Evolutionary conservation across 2,888 invertebrate genomes (phyloP).

Genomic region (Macrophya alboannulata): DNA sequence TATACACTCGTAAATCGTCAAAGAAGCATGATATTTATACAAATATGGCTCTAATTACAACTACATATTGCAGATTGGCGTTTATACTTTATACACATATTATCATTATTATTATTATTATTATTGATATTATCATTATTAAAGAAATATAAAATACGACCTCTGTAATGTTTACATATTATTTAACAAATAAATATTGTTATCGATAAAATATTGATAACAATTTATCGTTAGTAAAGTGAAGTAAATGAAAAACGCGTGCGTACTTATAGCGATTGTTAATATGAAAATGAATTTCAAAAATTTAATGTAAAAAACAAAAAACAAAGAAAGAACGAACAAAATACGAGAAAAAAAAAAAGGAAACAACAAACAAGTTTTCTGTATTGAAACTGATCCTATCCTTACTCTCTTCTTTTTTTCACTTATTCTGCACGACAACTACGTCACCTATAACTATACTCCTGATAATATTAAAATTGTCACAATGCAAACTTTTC

Average conservation of each 20-base stretch:
- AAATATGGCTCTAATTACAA: conserved; percentile 41
- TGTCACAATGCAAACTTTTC: conserved; percentile 30
- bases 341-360: neutral
- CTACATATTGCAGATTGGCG: conserved; percentile 49
- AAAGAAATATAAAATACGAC: conserved; percentile 45
- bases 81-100: conserved; percentile 43
- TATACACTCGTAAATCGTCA: neutral
- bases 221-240: neutral
- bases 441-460: conserved; percentile 25
- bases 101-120: conserved; percentile 13
- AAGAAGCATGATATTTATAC: conserved; percentile 5
- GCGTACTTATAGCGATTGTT: conserved; percentile 19
- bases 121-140: neutral
- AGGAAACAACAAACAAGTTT: neutral
- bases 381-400: conserved; percentile 24
- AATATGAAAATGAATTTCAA: conserved; percentile 33
- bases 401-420: neutral
- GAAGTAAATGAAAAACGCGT: neutral
- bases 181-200: conserved; percentile 35
- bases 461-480: conserved; percentile 25
- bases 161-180: conserved; percentile 39
- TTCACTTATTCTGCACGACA: conserved; percentile 7
- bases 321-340: neutral
- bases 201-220: conserved; percentile 38
- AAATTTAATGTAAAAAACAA: conserved; percentile 1